Base-by-base conservation (phyloP, 1,140 invertebrate species). In the Zaprionus taronus region DNA sequence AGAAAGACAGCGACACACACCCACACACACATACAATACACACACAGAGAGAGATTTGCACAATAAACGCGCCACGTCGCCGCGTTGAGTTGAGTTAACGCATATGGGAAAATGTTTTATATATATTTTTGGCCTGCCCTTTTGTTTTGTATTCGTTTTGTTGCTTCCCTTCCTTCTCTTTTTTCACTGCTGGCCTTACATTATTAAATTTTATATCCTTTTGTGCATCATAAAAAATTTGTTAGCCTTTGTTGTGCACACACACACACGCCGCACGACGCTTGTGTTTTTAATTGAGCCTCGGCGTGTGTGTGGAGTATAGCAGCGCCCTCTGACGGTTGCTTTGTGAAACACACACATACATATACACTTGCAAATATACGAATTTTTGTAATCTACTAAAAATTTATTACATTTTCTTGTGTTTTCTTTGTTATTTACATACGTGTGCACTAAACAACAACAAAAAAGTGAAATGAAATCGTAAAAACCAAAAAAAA, bases 151-250 rank as follows among this genome's bases (percentile, higher is more conserved):
- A 49, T 61, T 57, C 11, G 22, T 60, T 47, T 49, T 66, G 57
- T 57, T 26, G 36, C 31, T 47, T 24, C 55, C 41, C 77, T 68
- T 26, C 41, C 41, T 47, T 17, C 56, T 56, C 77, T 68, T 55
- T 57, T 65, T 62, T 62, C 62, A 22, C 36, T 56, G 53, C 62
- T 63, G 65, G 67, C 78, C 70, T 76, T 84, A 70, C 69, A 89
- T 89, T 84, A 87, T 87, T 87, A 87, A 89, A 87, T 89, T 89
- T 84, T 65, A 81, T 79, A 66, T 73, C 69, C 62, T 81, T 80
- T 71, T 74, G 70, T 72, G 63, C 72, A 55, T 73, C 63, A 61
- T 49, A 62, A 68, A 86, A 86, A 80, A 83, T 70, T 77, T 78
- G 80, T 83, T 89, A 78, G 84, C 83, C 81, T 83, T 87, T 89